A percentile compares a stretch with the other conserved stretches of the same genome.
Conservation (phyloP, 2,113 vertebrate genomes). For the Rhynchopsitta pachyrhyncha region DNA sequence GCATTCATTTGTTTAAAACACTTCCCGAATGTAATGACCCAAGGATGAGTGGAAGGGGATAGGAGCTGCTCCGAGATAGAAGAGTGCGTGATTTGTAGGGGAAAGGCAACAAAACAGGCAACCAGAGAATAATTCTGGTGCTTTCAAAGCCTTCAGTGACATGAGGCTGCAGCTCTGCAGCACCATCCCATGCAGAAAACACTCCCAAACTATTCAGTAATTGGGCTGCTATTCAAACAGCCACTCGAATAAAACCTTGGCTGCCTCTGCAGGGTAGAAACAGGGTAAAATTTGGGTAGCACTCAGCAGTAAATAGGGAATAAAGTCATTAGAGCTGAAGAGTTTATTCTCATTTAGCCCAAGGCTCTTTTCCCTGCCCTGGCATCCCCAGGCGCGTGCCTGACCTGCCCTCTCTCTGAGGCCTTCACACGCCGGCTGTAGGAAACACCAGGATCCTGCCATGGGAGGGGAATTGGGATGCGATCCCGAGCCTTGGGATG, state of each 20-base stretch:
- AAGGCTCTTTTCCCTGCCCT: conserved; percentile 10
- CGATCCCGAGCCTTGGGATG: background rate
- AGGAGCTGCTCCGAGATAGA: background rate
- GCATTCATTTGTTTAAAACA: background rate
- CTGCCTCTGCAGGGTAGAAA: background rate
- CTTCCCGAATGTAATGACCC: background rate
- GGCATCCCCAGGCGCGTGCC: conserved; percentile 29
- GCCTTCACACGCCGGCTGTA: background rate
- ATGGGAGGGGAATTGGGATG: background rate
- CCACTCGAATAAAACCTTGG: background rate
- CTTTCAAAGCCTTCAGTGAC: background rate
- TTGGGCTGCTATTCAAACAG: background rate
- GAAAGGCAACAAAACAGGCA: background rate
- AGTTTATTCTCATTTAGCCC: conserved; percentile 23
- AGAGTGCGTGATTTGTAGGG: background rate
- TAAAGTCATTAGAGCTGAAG: conserved; percentile 12
- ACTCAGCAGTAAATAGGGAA: conserved; percentile 7
- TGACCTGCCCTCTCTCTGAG: background rate
- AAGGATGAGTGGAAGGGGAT: background rate
- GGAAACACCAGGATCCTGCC: background rate
- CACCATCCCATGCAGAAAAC: background rate
- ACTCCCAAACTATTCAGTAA: background rate
- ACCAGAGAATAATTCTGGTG: background rate
- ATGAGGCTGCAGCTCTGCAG: background rate
- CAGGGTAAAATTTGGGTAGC: background rate